Percentiles rank a stretch among this genome's conserved stretches.
phyloP scores from a whole-genome alignment of 2,797 vertebrate species.

The Tinamus major region DNA sequence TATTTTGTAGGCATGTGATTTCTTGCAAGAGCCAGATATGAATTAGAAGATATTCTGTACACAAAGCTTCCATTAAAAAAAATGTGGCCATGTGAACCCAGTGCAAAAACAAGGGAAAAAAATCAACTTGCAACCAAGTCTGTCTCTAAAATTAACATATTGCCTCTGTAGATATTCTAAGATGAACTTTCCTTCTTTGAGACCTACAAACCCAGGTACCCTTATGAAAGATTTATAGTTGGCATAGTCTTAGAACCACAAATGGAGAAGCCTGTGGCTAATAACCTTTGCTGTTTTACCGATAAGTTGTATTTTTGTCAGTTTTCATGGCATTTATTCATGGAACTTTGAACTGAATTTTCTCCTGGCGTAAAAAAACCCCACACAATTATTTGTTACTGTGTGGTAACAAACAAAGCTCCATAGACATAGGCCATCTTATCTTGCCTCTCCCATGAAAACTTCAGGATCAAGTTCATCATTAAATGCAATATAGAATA shows the following conservation, averaged over 20 bases:
- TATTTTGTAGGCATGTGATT: background rate
- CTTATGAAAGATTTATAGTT: background rate
- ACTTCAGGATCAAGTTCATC: background rate
- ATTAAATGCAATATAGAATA: background rate
- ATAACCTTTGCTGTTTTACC: conserved; percentile 57
- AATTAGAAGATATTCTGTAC: background rate
- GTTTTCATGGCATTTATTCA: conserved; percentile 33
- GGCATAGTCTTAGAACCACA: background rate
- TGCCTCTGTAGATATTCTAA: background rate
- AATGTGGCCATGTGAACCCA: background rate
- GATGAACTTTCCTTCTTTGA: background rate
- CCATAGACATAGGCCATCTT: conserved; percentile 14
- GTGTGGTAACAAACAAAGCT: conserved; percentile 53
- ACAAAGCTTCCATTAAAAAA: background rate
- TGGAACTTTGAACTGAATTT: conserved; percentile 66
- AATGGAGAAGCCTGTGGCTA: conserved; percentile 32
- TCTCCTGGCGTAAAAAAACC: conserved; percentile 51
- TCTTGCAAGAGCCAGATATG: no score
- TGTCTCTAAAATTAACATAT: background rate
- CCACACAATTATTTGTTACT: conserved; percentile 19
- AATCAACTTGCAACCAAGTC: no score
- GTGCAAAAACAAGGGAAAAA: background rate
- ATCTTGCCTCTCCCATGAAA: background rate
- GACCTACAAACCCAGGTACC: background rate
- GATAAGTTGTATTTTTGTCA: conserved; percentile 14